Percentiles rank a stretch among this genome's conserved stretches.
These are phyloP conservation scores for Brachionus sp. DNA, from an alignment of 1,140 invertebrate species.

Conservation along the genomic window DNA sequence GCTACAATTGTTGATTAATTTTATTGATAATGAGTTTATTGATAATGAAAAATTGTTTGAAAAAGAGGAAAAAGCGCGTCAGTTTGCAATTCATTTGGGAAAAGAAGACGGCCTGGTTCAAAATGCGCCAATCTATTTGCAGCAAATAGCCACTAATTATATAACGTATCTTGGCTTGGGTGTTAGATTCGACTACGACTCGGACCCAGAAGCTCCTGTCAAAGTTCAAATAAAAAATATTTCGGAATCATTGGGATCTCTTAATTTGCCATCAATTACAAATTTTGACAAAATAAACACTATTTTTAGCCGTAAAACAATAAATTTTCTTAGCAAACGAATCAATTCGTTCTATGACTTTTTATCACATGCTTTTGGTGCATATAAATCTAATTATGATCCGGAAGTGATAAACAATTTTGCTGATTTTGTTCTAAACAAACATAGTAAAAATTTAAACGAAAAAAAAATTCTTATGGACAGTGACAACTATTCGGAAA, in stretches of 20 bases:
- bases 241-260: not conserved
- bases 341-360: conserved; percentile 17
- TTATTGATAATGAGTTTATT: not conserved
- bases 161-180: not conserved
- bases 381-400: not conserved
- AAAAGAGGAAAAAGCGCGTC: not conserved
- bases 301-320: not conserved
- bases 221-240: conserved; percentile 40
- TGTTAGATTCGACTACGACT: conserved; percentile 19
- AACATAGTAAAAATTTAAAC: not conserved
- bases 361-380: not conserved
- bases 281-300: conserved; percentile 3
- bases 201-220: not conserved
- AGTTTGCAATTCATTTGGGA: not conserved
- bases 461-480: not conserved
- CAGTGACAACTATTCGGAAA: conserved; percentile 23
- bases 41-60: not conserved
- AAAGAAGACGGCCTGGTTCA: conserved; percentile 34
- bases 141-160: conserved; percentile 18
- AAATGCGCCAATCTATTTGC: conserved; percentile 25
- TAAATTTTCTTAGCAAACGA: not conserved
- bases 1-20: not conserved
- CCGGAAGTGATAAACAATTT: conserved; percentile 22
- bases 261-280: conserved; percentile 7
- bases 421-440: conserved; percentile 35